Percentiles rank a stretch among this genome's conserved stretches.
phyloP scores from a whole-genome alignment of 2,113 vertebrate genomes.

The Choloepus hoffmanni region DNA sequence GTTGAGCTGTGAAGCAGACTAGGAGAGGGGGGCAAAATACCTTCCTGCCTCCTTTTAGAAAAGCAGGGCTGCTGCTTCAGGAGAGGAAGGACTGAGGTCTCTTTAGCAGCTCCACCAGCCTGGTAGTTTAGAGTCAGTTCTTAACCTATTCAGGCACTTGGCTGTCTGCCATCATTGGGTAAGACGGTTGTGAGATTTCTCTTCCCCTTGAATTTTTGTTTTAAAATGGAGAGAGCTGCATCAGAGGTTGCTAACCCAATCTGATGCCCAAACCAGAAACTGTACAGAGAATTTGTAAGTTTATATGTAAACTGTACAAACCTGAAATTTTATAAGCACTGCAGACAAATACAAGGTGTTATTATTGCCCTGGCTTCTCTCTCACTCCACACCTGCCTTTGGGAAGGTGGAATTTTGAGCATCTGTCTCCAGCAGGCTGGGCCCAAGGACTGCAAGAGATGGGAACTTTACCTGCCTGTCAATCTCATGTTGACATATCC shows the following conservation, averaged over 20 bases:
- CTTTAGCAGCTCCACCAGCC: not conserved
- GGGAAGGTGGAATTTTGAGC: not conserved
- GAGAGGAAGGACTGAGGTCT: not conserved
- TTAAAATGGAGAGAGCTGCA: slow-evolving; percentile 1
- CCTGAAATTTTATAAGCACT: not conserved
- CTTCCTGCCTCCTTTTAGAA: not conserved
- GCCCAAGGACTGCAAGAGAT: not conserved
- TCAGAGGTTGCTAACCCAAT: not conserved
- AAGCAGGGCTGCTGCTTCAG: not conserved
- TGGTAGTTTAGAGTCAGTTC: not conserved
- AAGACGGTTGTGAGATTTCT: not conserved
- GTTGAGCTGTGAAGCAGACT: not conserved
- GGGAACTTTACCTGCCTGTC: not conserved
- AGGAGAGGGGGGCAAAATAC: not conserved
- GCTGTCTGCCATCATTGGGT: not conserved
- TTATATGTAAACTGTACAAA: not conserved
- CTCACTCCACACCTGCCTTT: not conserved
- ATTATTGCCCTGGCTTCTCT: not conserved
- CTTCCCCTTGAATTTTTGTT: slow-evolving; percentile 15
- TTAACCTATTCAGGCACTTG: not conserved
- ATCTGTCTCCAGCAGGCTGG: not conserved
- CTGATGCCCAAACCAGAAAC: slow-evolving; percentile 17
- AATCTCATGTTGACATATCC: not conserved
- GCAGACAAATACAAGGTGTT: not conserved
- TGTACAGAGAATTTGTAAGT: slow-evolving; percentile 9